Percentiles rank a stretch among this genome's conserved stretches.
Evolutionary conservation across 2,113 vertebrate species (phyloP).

Genomic region (Rhinoptilus africanus): DNA sequence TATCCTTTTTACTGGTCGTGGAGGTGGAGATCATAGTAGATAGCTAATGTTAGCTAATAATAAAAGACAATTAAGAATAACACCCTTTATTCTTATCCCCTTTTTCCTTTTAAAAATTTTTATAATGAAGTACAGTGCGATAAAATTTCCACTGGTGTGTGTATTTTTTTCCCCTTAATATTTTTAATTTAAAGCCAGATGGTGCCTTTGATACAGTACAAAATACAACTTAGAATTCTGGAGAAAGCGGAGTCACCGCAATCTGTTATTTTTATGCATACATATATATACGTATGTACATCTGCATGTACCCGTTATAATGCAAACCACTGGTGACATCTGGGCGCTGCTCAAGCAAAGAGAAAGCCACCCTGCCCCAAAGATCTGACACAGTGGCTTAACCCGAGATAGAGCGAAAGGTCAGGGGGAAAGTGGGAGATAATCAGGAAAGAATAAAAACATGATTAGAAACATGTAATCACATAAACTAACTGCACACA

Average conservation of each 20-base stretch:
- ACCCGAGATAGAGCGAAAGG: not conserved
- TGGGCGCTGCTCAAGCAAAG: not conserved
- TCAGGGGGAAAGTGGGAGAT: not conserved
- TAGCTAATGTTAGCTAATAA: not conserved
- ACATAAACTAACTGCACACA: not conserved
- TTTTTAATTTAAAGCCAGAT: not conserved
- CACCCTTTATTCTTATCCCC: not conserved
- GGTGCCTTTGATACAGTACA: not conserved
- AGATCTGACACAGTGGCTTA: not conserved
- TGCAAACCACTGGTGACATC: not conserved
- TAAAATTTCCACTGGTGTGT: not conserved
- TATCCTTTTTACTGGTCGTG: not conserved
- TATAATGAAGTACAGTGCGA: not conserved
- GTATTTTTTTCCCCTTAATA: not conserved
- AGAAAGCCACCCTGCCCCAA: not conserved
- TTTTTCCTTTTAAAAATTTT: not conserved
- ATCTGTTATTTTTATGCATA: not conserved
- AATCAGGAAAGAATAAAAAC: not conserved
- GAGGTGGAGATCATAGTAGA: not conserved
- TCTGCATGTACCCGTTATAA: accelerated
- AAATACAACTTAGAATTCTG: not conserved
- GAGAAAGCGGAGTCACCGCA: not conserved
- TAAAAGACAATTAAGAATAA: not conserved
- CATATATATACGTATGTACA: accelerated
- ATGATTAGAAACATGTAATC: not conserved